Conservation (phyloP, 2,888 invertebrate genomes). For the Lasioglossum figueresi region DNA sequence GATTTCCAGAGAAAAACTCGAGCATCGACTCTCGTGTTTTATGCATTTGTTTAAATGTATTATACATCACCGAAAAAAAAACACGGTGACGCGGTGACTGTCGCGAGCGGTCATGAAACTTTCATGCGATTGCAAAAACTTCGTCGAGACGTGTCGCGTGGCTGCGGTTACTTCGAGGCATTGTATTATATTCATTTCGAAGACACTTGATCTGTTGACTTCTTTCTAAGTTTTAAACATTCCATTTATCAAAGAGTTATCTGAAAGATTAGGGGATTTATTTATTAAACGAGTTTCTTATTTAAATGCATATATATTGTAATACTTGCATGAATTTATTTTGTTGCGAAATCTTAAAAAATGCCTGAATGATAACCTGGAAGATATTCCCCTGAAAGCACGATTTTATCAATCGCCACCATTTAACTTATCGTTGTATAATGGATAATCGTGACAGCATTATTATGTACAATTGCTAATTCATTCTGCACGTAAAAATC, state of each 20-base stretch:
- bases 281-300: background rate
- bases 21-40: background rate
- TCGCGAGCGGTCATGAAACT: background rate
- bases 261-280: background rate
- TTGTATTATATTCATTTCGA: background rate
- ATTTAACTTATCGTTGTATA: background rate
- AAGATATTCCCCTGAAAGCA: background rate
- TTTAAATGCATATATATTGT: background rate
- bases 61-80: background rate
- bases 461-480: background rate
- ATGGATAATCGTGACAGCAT: background rate
- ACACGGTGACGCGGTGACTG: background rate
- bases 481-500: background rate
- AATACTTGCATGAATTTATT: background rate
- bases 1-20: background rate
- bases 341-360: background rate
- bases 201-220: background rate
- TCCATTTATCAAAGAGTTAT: background rate
- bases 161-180: background rate
- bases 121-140: background rate
- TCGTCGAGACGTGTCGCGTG: background rate
- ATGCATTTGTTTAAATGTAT: slow-evolving; percentile 12
- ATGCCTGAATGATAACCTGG: too few species aligned
- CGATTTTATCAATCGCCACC: background rate
- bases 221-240: background rate